These are phyloP conservation scores for Phenganax subtilis DNA, from an alignment of 92 coral and sea anemone species.

Conservation along the genomic window DNA sequence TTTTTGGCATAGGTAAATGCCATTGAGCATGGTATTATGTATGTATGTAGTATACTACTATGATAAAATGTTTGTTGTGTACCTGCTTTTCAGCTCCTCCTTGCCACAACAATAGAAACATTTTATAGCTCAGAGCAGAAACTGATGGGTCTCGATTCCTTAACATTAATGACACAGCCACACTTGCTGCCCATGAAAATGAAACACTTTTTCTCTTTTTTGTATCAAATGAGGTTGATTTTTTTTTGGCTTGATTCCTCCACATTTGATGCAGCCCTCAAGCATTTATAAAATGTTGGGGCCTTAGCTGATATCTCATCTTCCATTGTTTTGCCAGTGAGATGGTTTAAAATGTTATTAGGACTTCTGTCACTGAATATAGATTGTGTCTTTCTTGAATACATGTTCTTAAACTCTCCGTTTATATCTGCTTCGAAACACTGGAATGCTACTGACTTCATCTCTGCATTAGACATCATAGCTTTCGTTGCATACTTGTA, in stretches of 20 bases:
- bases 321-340: background rate
- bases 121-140: background rate
- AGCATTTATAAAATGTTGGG: conserved; percentile 5
- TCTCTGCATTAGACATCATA: too few relatives aligned
- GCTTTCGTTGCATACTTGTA: too few relatives aligned
- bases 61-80: too few relatives aligned
- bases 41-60: background rate
- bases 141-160: background rate
- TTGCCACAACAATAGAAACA: background rate
- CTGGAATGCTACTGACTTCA: too few relatives aligned
- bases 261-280: background rate
- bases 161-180: background rate
- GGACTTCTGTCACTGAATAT: too few relatives aligned
- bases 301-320: conserved; percentile 12
- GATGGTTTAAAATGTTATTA: background rate
- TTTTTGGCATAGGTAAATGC: background rate
- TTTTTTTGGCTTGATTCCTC: background rate
- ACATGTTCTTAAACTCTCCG: too few relatives aligned
- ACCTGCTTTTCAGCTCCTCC: too few relatives aligned
- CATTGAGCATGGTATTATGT: background rate
- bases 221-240: background rate
- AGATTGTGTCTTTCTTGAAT: too few relatives aligned
- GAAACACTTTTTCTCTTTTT: background rate
- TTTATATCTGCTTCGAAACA: too few relatives aligned
- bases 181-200: background rate